These are phyloP conservation scores for Drosophila paracracens DNA, from an alignment of 2,888 invertebrate genomes.

Conservation along the genomic window DNA sequence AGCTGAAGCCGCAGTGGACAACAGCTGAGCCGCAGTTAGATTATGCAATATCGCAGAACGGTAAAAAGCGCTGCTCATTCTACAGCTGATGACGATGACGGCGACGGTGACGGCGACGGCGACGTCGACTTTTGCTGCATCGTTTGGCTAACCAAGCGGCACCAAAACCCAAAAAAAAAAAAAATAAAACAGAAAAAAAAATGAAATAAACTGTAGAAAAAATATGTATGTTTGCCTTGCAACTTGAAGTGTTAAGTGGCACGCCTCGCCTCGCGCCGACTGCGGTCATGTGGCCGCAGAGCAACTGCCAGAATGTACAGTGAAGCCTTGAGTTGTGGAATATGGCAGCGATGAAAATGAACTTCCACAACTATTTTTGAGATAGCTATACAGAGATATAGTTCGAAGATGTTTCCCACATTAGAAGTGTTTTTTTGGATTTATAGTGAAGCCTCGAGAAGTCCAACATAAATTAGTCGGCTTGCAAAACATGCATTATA, in stretches of 20 bases:
- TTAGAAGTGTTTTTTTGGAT: too few relatives aligned
- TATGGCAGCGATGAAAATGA: background rate
- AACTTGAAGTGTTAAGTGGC: conserved; percentile 56
- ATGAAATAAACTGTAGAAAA: conserved; percentile 7
- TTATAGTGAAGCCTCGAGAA: too few relatives aligned
- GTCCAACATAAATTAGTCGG: too few relatives aligned
- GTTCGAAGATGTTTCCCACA: too few relatives aligned
- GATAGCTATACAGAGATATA: background rate
- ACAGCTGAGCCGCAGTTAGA: conserved; percentile 44
- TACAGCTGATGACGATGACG: conserved; percentile 35
- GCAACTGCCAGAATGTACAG: conserved; percentile 31
- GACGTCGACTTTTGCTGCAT: conserved; percentile 37
- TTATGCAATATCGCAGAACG: conserved; percentile 61
- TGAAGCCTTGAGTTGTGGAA: background rate
- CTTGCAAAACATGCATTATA: too few relatives aligned
- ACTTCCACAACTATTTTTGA: background rate
- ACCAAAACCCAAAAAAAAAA: conserved; percentile 44
- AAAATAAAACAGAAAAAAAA: conserved; percentile 1
- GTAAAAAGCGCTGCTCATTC: conserved; percentile 30
- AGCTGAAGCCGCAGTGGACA: conserved; percentile 6
- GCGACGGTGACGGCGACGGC: background rate
- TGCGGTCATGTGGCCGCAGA: conserved; percentile 31
- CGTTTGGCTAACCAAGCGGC: conserved; percentile 62
- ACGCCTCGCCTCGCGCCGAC: conserved; percentile 43
- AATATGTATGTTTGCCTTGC: conserved; percentile 19